Percentiles rank a stretch among this genome's conserved stretches.
Evolutionary conservation across 2,113 vertebrate genomes (phyloP).

Genomic region (Mungos mungo): DNA sequence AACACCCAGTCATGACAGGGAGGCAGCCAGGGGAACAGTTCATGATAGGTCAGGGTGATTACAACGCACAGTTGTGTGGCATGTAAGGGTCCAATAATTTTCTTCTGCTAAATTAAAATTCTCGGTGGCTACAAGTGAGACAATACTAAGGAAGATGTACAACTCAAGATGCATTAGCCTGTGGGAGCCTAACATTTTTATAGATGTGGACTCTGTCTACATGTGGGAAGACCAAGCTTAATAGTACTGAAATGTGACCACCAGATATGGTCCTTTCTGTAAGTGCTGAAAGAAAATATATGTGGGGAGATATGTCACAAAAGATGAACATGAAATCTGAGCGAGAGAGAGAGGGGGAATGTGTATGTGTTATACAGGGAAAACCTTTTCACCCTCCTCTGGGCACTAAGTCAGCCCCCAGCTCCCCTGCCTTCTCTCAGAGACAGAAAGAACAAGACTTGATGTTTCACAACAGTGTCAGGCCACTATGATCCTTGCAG

Average conservation of each 20-base stretch:
- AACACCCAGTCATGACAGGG: neutral
- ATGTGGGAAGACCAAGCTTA: neutral
- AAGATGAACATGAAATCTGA: neutral
- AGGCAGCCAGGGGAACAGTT: neutral
- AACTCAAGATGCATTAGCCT: neutral
- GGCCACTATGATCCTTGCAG: neutral
- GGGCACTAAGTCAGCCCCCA: neutral
- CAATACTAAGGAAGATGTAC: neutral
- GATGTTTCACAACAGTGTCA: neutral
- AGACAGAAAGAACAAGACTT: neutral
- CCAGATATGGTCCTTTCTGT: neutral
- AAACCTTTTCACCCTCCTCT: neutral
- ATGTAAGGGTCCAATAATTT: neutral
- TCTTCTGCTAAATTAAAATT: neutral
- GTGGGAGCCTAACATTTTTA: neutral
- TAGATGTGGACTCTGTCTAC: neutral
- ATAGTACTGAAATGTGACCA: neutral
- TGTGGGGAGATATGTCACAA: neutral
- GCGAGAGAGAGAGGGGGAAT: neutral
- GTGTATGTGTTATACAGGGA: neutral
- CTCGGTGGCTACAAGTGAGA: neutral
- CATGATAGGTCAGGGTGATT: neutral
- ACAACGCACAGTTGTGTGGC: neutral
- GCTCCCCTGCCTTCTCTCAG: neutral
- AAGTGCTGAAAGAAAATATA: neutral